A percentile compares a stretch with the other conserved stretches of the same genome.
phyloP scores from a whole-genome alignment of 2,113 vertebrate genomes.

The Campylomormyrus numenius region DNA sequence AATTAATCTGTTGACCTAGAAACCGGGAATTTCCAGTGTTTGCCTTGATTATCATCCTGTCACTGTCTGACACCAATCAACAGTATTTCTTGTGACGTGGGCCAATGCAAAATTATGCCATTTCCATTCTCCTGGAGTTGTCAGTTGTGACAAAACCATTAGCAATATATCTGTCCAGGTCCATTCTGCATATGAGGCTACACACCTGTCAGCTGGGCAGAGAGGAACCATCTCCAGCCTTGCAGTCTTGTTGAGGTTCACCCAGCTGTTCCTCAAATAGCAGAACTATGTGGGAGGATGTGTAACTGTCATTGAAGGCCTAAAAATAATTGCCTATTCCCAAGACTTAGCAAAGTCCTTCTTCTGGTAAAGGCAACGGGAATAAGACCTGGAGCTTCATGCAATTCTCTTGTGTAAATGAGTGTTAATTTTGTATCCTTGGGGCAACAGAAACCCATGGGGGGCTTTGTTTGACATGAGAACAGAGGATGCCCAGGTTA shows the following conservation, averaged over 20 bases:
- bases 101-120: background rate
- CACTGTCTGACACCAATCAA: background rate
- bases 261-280: constrained; percentile 2
- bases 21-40: background rate
- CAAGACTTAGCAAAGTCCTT: background rate
- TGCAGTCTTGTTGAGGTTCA: background rate
- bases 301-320: background rate
- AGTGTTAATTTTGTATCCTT: background rate
- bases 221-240: background rate
- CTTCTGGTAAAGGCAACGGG: background rate
- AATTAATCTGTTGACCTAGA: background rate
- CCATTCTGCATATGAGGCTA: constrained; percentile 2
- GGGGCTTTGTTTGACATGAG: background rate
- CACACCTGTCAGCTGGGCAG: background rate
- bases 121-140: background rate
- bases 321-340: constrained; percentile 15
- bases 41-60: background rate
- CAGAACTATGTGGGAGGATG: background rate
- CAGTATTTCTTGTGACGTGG: background rate
- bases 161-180: background rate
- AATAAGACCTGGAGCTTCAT: background rate
- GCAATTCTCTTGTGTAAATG: background rate
- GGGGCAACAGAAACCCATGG: background rate
- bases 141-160: constrained; percentile 7
- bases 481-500: constrained; percentile 1